Base-by-base conservation (phyloP, 2,113 vertebrate species). In the Shinisaurus crocodilurus region DNA sequence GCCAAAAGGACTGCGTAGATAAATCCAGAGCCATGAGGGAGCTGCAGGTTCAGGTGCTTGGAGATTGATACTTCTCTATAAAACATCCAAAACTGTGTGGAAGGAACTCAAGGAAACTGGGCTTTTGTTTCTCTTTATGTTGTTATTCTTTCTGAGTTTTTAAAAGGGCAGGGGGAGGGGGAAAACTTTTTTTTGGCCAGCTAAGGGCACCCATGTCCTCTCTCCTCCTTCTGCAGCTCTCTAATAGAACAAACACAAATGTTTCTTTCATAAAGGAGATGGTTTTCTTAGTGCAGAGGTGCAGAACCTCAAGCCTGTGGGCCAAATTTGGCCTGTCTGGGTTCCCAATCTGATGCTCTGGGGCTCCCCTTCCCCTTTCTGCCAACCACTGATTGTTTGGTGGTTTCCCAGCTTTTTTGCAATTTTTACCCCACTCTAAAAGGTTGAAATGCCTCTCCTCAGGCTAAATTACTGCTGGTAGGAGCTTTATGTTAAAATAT, bases 31-130 rank as follows among this genome's bases (percentile, higher is more conserved):
- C 96, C 90, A 13, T 96, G 96, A 96, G 95, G 94, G 97, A 98
- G 82, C 97, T 98, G 57, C 97, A 98, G 96, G 93, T 93, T 93
- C 96, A 98, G 98, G 98, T 99, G 96, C 95, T 96, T 90, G 76
- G 69, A 88, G 34, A 37, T 86, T 32, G 43, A 48, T 4, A 79
- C 48, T 93, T 91, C 77, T 90, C 83, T 94, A 90, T 93, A 70
- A 91, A 93, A 87, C 77, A 88, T 70, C 50, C 72, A 85, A 95
- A 93, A 65, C 37, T 86, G 20, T 40, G 60, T 54, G 27, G 40
- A 91, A 94, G 75, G 79, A 94, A 32, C 0, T 29, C 37, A 84
- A 75, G 84, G 82, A 83, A 88, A 79, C 74, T 3, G 1, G 12
- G 37, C 6, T 43, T 67, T 40, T 18, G 72, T 5, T 82, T 60